A percentile compares a stretch with the other conserved stretches of the same genome.
Evolutionary conservation across 2,113 vertebrate species (phyloP).

Genomic region (Uria lomvia): DNA sequence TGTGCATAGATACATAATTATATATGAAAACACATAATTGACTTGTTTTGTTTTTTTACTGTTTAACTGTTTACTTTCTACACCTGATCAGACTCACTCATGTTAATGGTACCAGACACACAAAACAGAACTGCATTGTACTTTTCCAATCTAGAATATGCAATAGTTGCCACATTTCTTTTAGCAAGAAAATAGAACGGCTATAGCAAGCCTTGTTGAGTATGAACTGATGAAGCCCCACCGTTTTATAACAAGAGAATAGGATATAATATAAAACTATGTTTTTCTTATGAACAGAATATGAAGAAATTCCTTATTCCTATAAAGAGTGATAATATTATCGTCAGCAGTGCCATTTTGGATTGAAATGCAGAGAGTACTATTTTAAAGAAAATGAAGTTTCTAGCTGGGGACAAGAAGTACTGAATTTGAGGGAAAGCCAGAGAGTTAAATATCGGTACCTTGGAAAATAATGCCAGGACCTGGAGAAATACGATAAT

Average conservation of each 20-base stretch:
- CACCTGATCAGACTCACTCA: not conserved
- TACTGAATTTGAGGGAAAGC: not conserved
- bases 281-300: not conserved
- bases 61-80: not conserved
- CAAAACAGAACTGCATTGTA: not conserved
- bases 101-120: not conserved
- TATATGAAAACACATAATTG: not conserved
- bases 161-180: not conserved
- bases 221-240: not conserved
- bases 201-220: not conserved
- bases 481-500: not conserved
- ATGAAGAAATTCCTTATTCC: not conserved
- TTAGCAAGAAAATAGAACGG: not conserved
- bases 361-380: not conserved
- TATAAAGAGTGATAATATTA: not conserved
- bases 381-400: not conserved
- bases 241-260: not conserved
- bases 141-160: not conserved
- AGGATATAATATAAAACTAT: not conserved
- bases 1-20: not conserved
- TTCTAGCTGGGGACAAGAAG: not conserved
- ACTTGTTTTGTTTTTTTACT: not conserved
- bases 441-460: not conserved
- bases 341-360: not conserved
- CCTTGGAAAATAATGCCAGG: not conserved